Base-by-base conservation (phyloP, 2,888 invertebrate genomes). In the Caenorhabditis sp. region DNA sequence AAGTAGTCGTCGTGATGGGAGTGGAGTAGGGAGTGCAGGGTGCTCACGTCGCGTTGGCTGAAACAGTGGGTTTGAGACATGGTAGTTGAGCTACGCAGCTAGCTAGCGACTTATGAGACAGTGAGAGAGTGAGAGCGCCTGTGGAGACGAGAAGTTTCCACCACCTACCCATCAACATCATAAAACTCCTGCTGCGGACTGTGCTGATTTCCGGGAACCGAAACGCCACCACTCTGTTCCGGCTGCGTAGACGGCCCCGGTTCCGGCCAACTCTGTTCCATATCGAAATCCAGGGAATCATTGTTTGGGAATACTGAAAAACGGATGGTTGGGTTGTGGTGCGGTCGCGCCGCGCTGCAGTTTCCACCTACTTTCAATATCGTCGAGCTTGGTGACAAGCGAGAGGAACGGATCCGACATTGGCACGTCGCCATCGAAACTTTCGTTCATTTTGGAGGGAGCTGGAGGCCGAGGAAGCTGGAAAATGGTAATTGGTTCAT, bases 351-450 rank as follows among this genome's bases (percentile, higher is more conserved):
- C 9, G 5, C 32, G 9, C 5, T 32, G 32, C 4, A 32, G 32
- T 40, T 37, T 37, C 8, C 44, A 61, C 70, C 55, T 24, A 81
- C 81, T 64, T 15, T 50, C 61, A 28, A 89, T 87, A 60, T 90
- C 90, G 58, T 90, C 90, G 11, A 90, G 72, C 74, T 90, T 88
- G 18, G 85, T 85, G 53, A 89, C 89, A 68, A 90, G 68, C 37
- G 89, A 88, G 40, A 88, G 77, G 65, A 90, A 90, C 26, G 90
- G 90, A 81, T 90, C 90, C 47, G 80, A 71, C 80, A 83, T 84
- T 44, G 76, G 62, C n/a, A 82, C 72, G 55, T 83, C 84, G 61
- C 79, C 74, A 44, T 72, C 65, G 61, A 69, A 76, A 24, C 35
- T 40, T 56, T 71, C 82, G 60, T 84, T 70, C 84, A 84, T 84